These are phyloP conservation scores for Trichopria drosophilae DNA, from an alignment of 2,888 invertebrate species.

Conservation along the genomic window DNA sequence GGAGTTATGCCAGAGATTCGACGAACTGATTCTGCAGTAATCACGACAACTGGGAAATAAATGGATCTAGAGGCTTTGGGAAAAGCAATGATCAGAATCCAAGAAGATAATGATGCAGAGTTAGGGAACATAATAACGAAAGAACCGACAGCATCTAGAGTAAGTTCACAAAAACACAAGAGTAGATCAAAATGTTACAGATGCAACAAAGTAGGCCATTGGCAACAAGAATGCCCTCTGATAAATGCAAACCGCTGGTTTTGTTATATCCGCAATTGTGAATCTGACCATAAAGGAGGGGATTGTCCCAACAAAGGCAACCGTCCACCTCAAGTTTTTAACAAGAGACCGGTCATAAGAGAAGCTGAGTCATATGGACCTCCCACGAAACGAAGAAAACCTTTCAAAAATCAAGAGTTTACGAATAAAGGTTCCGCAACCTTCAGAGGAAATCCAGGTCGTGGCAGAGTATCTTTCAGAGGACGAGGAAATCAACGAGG, in stretches of 20 bases:
- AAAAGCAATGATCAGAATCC: conserved; percentile 20
- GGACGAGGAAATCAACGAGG: conserved; percentile 18
- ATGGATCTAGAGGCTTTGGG: conserved; percentile 29
- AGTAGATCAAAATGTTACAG: conserved; percentile 23
- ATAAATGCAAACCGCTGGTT: conserved; percentile 7
- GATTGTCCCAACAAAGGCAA: conserved; percentile 8
- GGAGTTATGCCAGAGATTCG: conserved; percentile 28
- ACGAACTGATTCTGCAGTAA: conserved; percentile 24
- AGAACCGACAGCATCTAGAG: conserved; percentile 16
- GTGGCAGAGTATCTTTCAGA: conserved; percentile 18
- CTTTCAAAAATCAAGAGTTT: conserved; percentile 1
- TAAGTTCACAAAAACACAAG: background rate
- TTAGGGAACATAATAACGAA: conserved; percentile 6
- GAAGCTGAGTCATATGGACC: conserved; percentile 12
- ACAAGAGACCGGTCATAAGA: conserved; percentile 3
- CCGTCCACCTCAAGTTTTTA: background rate
- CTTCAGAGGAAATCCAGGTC: conserved; percentile 13
- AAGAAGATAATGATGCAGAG: conserved; percentile 27
- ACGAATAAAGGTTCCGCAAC: conserved; percentile 6
- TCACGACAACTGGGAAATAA: conserved; percentile 27
- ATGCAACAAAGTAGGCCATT: conserved; percentile 25
- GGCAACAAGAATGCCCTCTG: conserved; percentile 19
- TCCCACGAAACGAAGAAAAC: conserved; percentile 17
- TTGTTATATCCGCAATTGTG: conserved; percentile 10
- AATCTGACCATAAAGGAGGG: conserved; percentile 17